Percentiles rank a stretch among this genome's conserved stretches.
These are phyloP conservation scores for Oryzias celebensis DNA, from an alignment of 2,113 vertebrate species.

Conservation along the genomic window DNA sequence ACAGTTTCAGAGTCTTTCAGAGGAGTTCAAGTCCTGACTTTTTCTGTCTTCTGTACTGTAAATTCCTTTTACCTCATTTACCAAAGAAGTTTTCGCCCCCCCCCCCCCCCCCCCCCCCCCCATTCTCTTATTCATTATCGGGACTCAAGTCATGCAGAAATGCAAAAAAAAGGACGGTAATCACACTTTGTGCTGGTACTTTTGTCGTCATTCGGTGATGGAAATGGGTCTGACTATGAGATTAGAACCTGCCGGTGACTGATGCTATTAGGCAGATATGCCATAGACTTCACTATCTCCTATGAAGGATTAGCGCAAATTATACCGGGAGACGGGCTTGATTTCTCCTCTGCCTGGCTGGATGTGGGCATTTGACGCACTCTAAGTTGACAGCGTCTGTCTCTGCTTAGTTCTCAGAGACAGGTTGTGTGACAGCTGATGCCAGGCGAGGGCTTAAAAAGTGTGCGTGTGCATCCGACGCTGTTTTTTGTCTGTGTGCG, in stretches of 20 bases:
- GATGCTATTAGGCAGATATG: conserved; percentile 82
- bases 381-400: conserved; percentile 80
- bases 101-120: conserved; percentile 22
- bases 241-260: conserved; percentile 80
- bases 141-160: conserved; percentile 76
- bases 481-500: conserved; percentile 45
- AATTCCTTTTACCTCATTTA: conserved; percentile 43
- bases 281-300: conserved; percentile 78
- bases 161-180: conserved; percentile 73
- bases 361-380: conserved; percentile 76
- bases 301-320: conserved; percentile 79
- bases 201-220: conserved; percentile 75
- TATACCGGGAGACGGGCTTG: conserved; percentile 75
- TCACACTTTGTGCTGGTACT: conserved; percentile 74
- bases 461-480: conserved; percentile 65
- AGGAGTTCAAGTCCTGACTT: conserved; percentile 42
- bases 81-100: conserved; percentile 59
- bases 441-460: conserved; percentile 77
- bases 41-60: conserved; percentile 45
- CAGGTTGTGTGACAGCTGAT: conserved; percentile 79
- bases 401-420: conserved; percentile 76
- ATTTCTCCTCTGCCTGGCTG: conserved; percentile 74
- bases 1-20: conserved; percentile 45
- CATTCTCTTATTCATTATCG: conserved; percentile 56
- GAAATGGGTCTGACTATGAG: conserved; percentile 80